Conservation (phyloP, 2,797 vertebrate genomes). For the Gymnodraco acuticeps region DNA sequence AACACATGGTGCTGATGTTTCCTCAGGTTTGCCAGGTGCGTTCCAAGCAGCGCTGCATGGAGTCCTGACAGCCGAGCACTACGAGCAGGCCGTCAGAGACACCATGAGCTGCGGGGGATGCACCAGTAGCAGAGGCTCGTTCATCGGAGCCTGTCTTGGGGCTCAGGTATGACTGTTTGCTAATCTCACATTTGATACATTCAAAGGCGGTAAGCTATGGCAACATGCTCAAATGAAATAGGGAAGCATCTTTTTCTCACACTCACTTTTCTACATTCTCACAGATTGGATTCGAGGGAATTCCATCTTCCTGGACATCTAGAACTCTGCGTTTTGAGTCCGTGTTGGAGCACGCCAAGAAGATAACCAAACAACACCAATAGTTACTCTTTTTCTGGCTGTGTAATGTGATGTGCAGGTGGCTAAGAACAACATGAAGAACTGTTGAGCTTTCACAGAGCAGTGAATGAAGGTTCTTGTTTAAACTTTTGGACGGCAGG, state of each 20-base stretch:
- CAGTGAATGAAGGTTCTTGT: slow-evolving; percentile 81
- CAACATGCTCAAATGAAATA: too few species aligned
- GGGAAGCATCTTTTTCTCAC: too few species aligned
- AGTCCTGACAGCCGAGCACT: slow-evolving; percentile 79
- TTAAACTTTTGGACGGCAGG: slow-evolving; percentile 69
- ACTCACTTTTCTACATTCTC: slow-evolving; percentile 2
- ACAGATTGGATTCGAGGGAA: slow-evolving; percentile 77
- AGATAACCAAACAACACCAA: slow-evolving; percentile 64
- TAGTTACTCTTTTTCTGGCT: slow-evolving; percentile 28
- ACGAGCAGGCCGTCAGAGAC: slow-evolving; percentile 79
- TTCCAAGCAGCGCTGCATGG: slow-evolving; percentile 86
- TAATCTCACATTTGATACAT: neutral
- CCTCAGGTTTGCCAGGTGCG: slow-evolving; percentile 84
- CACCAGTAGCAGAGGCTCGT: slow-evolving; percentile 85
- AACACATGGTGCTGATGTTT: slow-evolving; percentile 8
- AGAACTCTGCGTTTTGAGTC: slow-evolving; percentile 70
- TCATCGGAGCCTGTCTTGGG: slow-evolving; percentile 84
- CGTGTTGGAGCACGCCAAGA: slow-evolving; percentile 74
- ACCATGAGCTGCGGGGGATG: slow-evolving; percentile 85
- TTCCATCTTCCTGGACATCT: slow-evolving; percentile 79
- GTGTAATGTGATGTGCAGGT: neutral
- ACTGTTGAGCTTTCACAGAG: slow-evolving; percentile 64
- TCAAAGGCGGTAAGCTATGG: too few species aligned
- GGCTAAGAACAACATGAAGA: slow-evolving; percentile 28
- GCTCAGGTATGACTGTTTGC: slow-evolving; percentile 76